These are phyloP conservation scores for Drosophila paramelanica DNA, from an alignment of 2,888 invertebrate genomes.

Conservation along the genomic window DNA sequence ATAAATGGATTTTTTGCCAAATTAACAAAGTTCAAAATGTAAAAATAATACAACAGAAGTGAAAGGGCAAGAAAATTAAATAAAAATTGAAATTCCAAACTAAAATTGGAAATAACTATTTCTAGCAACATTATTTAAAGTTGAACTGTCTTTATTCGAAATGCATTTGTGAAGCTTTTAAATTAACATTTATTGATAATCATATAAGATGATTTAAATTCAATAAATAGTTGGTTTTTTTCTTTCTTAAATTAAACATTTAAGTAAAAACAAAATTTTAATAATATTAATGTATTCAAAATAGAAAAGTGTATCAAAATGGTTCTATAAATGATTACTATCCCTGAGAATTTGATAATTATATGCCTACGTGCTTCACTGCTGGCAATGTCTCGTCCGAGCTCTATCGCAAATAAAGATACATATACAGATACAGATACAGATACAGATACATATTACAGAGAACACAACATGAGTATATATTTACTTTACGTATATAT, in stretches of 20 bases:
- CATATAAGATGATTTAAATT: too few species aligned
- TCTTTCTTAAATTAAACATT: too few species aligned
- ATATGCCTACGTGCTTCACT: neutral
- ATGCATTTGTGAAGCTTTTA: too few species aligned
- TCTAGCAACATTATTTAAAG: too few species aligned
- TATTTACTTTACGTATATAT: neutral
- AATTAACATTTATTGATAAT: neutral
- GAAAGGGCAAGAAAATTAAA: slow-evolving; percentile 1
- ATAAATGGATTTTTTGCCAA: slow-evolving; percentile 18
- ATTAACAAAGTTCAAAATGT: slow-evolving; percentile 17
- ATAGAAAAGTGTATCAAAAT: too few species aligned
- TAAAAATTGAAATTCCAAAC: neutral
- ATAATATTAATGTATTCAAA: too few species aligned
- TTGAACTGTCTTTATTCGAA: too few species aligned
- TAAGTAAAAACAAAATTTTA: too few species aligned
- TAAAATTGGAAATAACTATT: too few species aligned
- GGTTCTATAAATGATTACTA: neutral
- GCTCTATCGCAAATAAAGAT: slow-evolving; percentile 1
- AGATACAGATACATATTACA: slow-evolving; percentile 1
- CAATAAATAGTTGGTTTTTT: too few species aligned
- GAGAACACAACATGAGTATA: neutral
- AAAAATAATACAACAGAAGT: neutral
- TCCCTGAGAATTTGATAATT: neutral
- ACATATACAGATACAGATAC: neutral
- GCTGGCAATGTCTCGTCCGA: too few species aligned